phyloP scores from a whole-genome alignment of 2,113 vertebrate genomes.

The Acanthisitta chloris region DNA sequence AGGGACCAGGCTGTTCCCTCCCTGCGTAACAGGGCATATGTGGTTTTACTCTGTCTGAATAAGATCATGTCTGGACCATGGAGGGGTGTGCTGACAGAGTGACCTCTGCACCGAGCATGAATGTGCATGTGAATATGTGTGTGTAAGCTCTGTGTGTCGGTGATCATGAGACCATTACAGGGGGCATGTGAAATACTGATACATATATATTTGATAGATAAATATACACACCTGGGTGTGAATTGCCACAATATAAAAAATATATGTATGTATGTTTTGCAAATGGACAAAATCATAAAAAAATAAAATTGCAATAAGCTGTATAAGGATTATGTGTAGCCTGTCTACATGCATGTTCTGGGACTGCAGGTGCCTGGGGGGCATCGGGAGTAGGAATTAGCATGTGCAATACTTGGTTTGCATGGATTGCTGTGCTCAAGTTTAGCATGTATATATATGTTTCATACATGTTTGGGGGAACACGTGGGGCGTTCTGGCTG shows the following conservation, averaged over 20 bases:
- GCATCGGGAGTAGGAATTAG: not conserved
- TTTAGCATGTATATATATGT: not conserved
- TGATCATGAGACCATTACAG: not conserved
- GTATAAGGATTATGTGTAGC: not conserved
- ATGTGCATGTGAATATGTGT: not conserved
- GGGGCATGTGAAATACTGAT: not conserved
- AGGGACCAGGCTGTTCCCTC: not conserved
- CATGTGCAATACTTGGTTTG: not conserved
- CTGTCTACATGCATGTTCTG: fast-evolving
- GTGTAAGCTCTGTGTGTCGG: not conserved
- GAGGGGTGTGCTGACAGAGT: not conserved
- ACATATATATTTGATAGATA: not conserved
- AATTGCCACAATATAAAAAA: not conserved
- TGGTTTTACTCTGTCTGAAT: not conserved
- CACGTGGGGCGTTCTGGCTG: not conserved
- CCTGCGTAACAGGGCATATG: not conserved
- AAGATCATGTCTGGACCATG: fast-evolving
- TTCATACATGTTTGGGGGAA: not conserved
- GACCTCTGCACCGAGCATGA: not conserved
- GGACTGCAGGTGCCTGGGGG: not conserved
- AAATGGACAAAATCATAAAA: not conserved
- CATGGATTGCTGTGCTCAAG: not conserved
- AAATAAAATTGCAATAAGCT: not conserved
- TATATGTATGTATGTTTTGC: not conserved
- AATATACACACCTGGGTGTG: not conserved